phyloP scores from a whole-genome alignment of 2,113 vertebrate genomes.

The Brachyhypopomus gauderio region DNA sequence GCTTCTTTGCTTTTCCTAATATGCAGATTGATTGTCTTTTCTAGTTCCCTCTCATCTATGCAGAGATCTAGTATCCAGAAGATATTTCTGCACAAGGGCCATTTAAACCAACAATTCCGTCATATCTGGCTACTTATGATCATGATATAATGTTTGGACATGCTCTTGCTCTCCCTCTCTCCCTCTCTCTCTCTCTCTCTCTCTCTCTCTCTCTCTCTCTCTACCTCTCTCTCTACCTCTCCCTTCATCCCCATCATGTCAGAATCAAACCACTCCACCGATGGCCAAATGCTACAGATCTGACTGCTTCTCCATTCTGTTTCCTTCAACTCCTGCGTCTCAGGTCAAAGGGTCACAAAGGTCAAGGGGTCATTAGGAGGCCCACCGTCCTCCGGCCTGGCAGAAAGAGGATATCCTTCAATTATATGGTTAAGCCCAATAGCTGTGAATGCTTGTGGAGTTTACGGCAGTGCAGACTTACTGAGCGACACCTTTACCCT shows the following conservation, averaged over 20 bases:
- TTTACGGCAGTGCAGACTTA: slow-evolving; percentile 11
- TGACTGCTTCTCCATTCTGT: not conserved
- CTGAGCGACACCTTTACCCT: slow-evolving; percentile 30
- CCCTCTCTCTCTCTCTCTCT: not conserved
- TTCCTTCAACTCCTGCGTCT: slow-evolving; percentile 30
- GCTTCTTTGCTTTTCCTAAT: not conserved
- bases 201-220: not conserved
- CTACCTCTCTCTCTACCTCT: not conserved
- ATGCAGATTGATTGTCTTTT: not conserved
- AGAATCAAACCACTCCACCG: slow-evolving; percentile 43
- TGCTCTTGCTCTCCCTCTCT: too few species aligned
- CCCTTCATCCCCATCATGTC: not conserved
- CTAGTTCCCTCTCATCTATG: not conserved
- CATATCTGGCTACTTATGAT: too few species aligned
- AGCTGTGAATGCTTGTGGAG: slow-evolving; percentile 44
- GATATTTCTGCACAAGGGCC: too few species aligned
- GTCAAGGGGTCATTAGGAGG: slow-evolving; percentile 59
- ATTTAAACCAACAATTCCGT: too few species aligned
- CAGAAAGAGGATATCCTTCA: slow-evolving; percentile 49
- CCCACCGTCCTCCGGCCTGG: slow-evolving; percentile 34
- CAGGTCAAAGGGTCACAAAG: slow-evolving; percentile 50
- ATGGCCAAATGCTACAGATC: slow-evolving; percentile 50
- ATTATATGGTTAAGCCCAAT: slow-evolving; percentile 54
- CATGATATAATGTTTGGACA: too few species aligned
- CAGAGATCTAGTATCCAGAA: too few species aligned